These are phyloP conservation scores for Watsonalla cultraria DNA, from an alignment of 2,888 invertebrate species.

Conservation along the genomic window DNA sequence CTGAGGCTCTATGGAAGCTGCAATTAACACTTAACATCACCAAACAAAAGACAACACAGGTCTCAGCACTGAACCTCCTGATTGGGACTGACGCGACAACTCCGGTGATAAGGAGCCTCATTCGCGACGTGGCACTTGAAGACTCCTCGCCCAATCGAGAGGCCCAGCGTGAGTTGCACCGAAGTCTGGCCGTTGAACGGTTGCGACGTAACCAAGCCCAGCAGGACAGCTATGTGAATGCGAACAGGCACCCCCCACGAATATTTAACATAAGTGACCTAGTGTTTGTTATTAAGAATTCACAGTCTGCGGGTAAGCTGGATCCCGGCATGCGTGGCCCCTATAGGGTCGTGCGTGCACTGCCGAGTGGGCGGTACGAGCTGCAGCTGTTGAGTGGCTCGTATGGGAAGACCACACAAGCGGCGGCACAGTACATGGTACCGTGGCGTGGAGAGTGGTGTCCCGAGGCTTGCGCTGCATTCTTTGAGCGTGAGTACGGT, in stretches of 20 bases:
- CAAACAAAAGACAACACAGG: slow-evolving; percentile 12
- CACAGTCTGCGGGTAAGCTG: slow-evolving; percentile 15
- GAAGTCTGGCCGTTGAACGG: not conserved
- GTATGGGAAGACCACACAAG: no score
- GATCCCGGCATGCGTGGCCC: no score
- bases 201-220: not conserved
- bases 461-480: no score
- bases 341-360: no score
- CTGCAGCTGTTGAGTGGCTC: no score
- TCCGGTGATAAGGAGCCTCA: slow-evolving; percentile 9
- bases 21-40: slow-evolving; percentile 16
- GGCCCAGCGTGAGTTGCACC: slow-evolving; percentile 5
- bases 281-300: slow-evolving; percentile 16
- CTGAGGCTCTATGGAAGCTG: slow-evolving; percentile 10
- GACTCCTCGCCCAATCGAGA: slow-evolving; percentile 7
- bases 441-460: no score
- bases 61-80: slow-evolving; percentile 15
- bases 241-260: slow-evolving; percentile 2
- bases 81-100: slow-evolving; percentile 13
- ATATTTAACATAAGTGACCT: slow-evolving; percentile 5
- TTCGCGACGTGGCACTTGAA: slow-evolving; percentile 13
- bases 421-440: no score
- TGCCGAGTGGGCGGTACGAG: no score
- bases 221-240: slow-evolving; percentile 7
- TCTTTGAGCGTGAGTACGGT: no score